phyloP scores from a whole-genome alignment of 2,797 vertebrate genomes.

The Pangasius macronema region DNA sequence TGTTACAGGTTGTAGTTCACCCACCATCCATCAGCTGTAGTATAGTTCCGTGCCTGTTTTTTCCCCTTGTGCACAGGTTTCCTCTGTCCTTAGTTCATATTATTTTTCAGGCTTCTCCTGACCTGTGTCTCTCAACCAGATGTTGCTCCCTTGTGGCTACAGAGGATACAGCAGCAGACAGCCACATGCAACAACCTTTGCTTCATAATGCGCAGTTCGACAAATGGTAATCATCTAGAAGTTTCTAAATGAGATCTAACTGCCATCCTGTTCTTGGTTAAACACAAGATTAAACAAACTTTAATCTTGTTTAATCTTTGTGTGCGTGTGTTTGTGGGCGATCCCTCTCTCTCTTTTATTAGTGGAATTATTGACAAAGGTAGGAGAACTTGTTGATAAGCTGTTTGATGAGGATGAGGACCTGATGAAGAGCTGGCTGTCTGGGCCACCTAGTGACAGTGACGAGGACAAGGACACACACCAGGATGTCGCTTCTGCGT shows the following conservation, averaged over 20 bases:
- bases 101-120: constrained; percentile 82
- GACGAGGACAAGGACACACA: constrained; percentile 47
- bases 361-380: constrained; percentile 91
- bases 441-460: constrained; percentile 49
- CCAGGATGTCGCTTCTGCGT: constrained; percentile 75
- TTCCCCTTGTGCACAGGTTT: neutral
- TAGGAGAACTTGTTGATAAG: constrained; percentile 92
- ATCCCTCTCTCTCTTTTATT: neutral
- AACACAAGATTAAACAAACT: neutral
- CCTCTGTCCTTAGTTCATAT: neutral
- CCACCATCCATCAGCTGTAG: neutral
- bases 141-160: constrained; percentile 84
- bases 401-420: constrained; percentile 94
- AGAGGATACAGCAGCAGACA: constrained; percentile 79
- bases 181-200: constrained; percentile 81
- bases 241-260: neutral
- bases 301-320: neutral
- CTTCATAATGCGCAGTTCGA: constrained; percentile 97
- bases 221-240: constrained; percentile 76
- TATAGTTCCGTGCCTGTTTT: neutral
- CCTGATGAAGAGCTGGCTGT: constrained; percentile 89
- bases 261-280: neutral
- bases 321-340: neutral
- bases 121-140: constrained; percentile 90
- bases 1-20: neutral